Evolutionary conservation across 2,797 vertebrate species (phyloP), one percentile per base, ranked within the genome.

Genomic region (Podarcis lilfordi): DNA sequence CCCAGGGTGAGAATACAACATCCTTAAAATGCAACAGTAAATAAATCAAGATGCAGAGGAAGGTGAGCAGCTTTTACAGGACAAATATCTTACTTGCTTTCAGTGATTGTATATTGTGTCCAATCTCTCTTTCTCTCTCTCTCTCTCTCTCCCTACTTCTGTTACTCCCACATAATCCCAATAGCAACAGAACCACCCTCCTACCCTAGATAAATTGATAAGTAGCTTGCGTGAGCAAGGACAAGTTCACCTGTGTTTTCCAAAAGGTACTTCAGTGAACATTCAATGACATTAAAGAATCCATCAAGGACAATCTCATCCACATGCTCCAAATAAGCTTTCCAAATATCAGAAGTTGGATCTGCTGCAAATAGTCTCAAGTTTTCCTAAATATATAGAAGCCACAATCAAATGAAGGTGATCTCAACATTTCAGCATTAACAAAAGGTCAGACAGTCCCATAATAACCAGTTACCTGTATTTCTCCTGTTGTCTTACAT

Each of bases 221-320:
- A 84, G 5, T 19, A 80, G 55, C 55, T 72, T 71, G 35, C 9
- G n/a, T 40, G 10, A 86, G 23, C 3, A 72, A 83, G 74, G 2
- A 45, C 27, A 89, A 68, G 25, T 37, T 86, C 95, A 99, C 98
- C 98, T 77, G 98, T 99, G 94, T 98, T 99, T 87, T 99, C 98
- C 92, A 98, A 94, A 61, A 99, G 98, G 92, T 98, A 98, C 89
- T 96, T 98, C 87, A 99, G 98, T 0, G 98, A 99, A 92, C 97
- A 96, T 90, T 99, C 97, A 0, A 98, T 96, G 86, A 98, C 97
- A 91, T 92, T 97, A 94, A 98, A 98, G 95, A 99, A 98, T 5
- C 99, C 98, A 32, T 98, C 97, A 17, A 98, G 96, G 82, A 99
- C 92, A 97, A 98, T 98, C 92, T 98, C 97, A 89, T 99, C 99